A percentile compares a stretch with the other conserved stretches of the same genome.
Evolutionary conservation across 1,140 invertebrate species (phyloP).

Genomic region (Brachionus sp.): DNA sequence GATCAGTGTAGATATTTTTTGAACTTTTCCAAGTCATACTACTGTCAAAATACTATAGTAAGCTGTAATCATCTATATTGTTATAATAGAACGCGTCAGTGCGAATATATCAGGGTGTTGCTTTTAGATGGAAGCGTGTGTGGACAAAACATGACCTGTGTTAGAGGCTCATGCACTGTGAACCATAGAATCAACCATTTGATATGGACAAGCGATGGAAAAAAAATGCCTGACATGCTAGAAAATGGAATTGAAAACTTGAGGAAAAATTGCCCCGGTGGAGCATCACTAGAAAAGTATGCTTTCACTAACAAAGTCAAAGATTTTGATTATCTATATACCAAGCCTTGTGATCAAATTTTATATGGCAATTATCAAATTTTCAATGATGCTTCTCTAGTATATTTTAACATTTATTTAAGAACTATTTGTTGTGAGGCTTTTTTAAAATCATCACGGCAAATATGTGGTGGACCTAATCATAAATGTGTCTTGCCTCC

Average conservation of each 20-base stretch:
- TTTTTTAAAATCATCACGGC: not conserved
- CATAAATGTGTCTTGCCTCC: not conserved
- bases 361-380: not conserved
- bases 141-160: not conserved
- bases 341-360: not conserved
- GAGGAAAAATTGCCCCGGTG: not conserved
- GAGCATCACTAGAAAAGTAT: slow-evolving; percentile 2
- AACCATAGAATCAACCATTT: not conserved
- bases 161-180: not conserved
- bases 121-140: not conserved
- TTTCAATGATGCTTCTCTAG: no score
- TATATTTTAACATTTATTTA: not conserved
- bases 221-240: not conserved
- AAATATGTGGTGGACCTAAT: not conserved
- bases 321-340: not conserved
- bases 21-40: slow-evolving; percentile 6
- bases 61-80: not conserved
- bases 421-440: not conserved
- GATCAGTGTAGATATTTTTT: slow-evolving; percentile 29
- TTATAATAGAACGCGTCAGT: not conserved
- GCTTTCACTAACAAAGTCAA: slow-evolving; percentile 5
- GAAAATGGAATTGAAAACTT: not conserved
- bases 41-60: not conserved
- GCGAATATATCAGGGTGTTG: not conserved
- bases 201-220: not conserved